phyloP scores from a whole-genome alignment of 2,888 invertebrate genomes.

The Elegia similella region DNA sequence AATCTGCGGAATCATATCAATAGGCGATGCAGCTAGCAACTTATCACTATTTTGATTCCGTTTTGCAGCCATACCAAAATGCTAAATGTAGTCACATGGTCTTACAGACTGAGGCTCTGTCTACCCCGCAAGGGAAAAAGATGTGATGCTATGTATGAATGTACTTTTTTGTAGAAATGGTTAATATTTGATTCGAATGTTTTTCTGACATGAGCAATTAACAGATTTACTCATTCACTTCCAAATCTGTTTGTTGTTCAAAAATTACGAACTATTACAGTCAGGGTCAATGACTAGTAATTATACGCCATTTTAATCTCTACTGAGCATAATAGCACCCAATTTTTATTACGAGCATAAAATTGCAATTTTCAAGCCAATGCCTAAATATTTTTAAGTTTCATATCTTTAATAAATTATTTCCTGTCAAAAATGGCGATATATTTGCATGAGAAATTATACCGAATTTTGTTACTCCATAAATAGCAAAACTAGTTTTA shows the following conservation, averaged over 20 bases:
- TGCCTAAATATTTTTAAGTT: not conserved
- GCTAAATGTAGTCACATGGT: too few species aligned
- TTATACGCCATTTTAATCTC: constrained; percentile 8
- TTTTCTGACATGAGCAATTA: not conserved
- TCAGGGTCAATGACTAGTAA: constrained; percentile 6
- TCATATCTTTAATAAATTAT: not conserved
- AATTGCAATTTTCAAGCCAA: not conserved
- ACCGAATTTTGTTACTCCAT: not conserved
- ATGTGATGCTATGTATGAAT: too few species aligned
- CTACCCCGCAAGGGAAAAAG: too few species aligned
- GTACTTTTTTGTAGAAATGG: too few species aligned
- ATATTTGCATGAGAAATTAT: not conserved
- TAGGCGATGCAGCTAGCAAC: too few species aligned
- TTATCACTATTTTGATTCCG: too few species aligned
- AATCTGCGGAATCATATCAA: too few species aligned
- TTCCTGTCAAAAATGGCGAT: not conserved
- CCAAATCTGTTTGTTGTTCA: not conserved
- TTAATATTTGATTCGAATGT: not conserved
- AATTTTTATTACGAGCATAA: constrained; percentile 23
- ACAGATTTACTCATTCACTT: not conserved
- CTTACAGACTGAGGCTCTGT: too few species aligned
- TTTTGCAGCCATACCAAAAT: too few species aligned
- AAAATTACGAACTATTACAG: not conserved
- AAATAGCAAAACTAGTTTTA: too few species aligned
- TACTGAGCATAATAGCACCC: constrained; percentile 16